phyloP scores from a whole-genome alignment of 2,797 vertebrate species.

The Tinamus major region DNA sequence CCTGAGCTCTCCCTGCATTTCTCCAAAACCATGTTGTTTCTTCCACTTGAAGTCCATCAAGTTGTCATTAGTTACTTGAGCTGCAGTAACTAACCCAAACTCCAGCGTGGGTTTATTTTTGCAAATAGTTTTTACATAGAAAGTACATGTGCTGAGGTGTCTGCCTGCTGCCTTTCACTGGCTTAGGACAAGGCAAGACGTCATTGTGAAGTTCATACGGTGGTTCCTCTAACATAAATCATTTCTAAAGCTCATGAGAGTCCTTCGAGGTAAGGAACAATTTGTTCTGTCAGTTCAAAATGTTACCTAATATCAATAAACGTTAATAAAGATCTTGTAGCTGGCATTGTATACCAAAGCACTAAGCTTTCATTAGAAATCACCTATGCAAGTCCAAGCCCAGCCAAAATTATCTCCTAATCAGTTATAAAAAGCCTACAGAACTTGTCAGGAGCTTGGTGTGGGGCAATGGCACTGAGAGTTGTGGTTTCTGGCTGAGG shows the following conservation, averaged over 20 bases:
- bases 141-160: background rate
- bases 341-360: constrained; percentile 31
- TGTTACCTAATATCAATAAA: constrained; percentile 64
- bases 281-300: constrained; percentile 8
- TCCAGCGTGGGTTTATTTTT: constrained; percentile 23
- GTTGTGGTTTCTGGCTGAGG: constrained; percentile 70
- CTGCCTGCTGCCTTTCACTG: constrained; percentile 48
- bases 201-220: constrained; percentile 1
- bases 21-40: background rate
- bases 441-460: constrained; percentile 53
- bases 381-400: constrained; percentile 55
- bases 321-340: constrained; percentile 64
- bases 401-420: constrained; percentile 75
- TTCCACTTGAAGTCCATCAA: constrained; percentile 16
- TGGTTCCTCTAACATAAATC: constrained; percentile 31
- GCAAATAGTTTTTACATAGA: constrained; percentile 13
- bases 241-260: background rate
- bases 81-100: too few relatives aligned
- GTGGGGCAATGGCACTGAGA: constrained; percentile 57
- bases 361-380: constrained; percentile 50
- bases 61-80: constrained; percentile 39
- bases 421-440: constrained; percentile 64
- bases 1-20: constrained; percentile 19
- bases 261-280: constrained; percentile 42
- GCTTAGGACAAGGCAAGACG: constrained; percentile 20